Evolutionary conservation across 1,140 invertebrate species (phyloP).

Genomic region (Pogonomyrmex californicus): DNA sequence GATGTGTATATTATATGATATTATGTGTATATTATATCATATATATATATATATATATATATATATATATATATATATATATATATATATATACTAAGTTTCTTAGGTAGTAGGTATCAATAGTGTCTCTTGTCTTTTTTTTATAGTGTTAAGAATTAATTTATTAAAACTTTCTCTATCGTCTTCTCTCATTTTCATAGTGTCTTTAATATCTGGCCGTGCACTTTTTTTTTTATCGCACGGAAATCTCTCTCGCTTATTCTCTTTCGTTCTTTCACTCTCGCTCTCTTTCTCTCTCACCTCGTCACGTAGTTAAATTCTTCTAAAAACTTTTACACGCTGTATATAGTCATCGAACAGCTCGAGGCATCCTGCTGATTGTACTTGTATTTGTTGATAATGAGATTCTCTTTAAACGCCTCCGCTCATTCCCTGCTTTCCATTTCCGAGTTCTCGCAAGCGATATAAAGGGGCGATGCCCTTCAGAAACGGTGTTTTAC

Average conservation of each 20-base stretch:
- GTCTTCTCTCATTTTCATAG: slow-evolving; percentile 77
- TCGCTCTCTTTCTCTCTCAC: slow-evolving; percentile 21
- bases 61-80: slow-evolving; percentile 58
- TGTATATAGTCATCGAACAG: slow-evolving; percentile 63
- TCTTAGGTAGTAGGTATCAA: slow-evolving; percentile 73
- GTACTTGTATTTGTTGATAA: slow-evolving; percentile 52
- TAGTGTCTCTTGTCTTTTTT: slow-evolving; percentile 69
- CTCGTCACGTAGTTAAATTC: slow-evolving; percentile 66
- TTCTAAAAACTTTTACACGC: slow-evolving; percentile 70
- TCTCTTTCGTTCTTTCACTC: slow-evolving; percentile 27
- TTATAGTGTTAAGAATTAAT: slow-evolving; percentile 79
- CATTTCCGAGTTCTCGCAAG: slow-evolving; percentile 37
- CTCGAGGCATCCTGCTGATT: slow-evolving; percentile 66
- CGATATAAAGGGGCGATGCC: slow-evolving; percentile 11
- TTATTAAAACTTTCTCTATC: slow-evolving; percentile 82
- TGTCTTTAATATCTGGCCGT: slow-evolving; percentile 72
- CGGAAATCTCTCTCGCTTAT: neutral
- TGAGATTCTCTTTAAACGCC: slow-evolving; percentile 36
- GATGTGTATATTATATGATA: slow-evolving; percentile 14
- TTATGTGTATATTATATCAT: slow-evolving; percentile 21
- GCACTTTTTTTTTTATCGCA: slow-evolving; percentile 63
- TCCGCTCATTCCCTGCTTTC: neutral
- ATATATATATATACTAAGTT: slow-evolving; percentile 63
- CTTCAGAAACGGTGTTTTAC: slow-evolving; percentile 19
- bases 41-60: slow-evolving; percentile 57